Evolutionary conservation across 2,888 invertebrate species (phyloP).

Genomic region (Zaprionus obscuricornis): DNA sequence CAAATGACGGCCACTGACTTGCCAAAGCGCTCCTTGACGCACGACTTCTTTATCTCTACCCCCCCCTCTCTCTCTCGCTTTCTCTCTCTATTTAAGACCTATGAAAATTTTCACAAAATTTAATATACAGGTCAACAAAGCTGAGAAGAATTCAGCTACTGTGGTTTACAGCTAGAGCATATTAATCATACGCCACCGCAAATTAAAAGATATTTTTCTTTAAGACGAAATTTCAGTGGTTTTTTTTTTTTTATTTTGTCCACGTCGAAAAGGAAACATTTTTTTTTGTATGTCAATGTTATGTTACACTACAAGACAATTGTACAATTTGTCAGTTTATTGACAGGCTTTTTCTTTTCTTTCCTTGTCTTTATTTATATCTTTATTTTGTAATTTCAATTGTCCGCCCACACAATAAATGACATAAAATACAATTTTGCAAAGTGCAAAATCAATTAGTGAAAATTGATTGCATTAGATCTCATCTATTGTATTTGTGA

Average conservation of each 20-base stretch:
- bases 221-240: slow-evolving; percentile 14
- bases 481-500: slow-evolving; percentile 23
- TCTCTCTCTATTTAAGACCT: too few species aligned
- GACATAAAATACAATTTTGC: slow-evolving; percentile 23
- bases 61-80: too few species aligned
- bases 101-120: too few species aligned
- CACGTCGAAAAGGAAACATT: too few species aligned
- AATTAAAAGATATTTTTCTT: too few species aligned
- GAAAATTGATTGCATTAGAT: slow-evolving; percentile 59
- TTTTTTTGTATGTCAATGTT: slow-evolving; percentile 4
- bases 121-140: background rate
- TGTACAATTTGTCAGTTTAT: slow-evolving; percentile 16
- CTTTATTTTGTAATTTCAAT: slow-evolving; percentile 31
- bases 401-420: slow-evolving; percentile 24
- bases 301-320: slow-evolving; percentile 18
- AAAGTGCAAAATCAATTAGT: slow-evolving; percentile 63
- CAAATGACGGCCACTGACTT: too few species aligned
- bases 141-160: background rate
- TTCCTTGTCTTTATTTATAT: background rate
- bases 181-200: slow-evolving; percentile 63
- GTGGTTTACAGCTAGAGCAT: slow-evolving; percentile 24
- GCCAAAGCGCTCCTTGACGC: too few species aligned
- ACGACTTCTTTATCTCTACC: too few species aligned
- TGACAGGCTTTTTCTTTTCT: slow-evolving; percentile 11
- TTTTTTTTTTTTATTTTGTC: too few species aligned